These are phyloP conservation scores for Leucozona laternaria DNA, from an alignment of 2,888 invertebrate species.

Conservation along the genomic window DNA sequence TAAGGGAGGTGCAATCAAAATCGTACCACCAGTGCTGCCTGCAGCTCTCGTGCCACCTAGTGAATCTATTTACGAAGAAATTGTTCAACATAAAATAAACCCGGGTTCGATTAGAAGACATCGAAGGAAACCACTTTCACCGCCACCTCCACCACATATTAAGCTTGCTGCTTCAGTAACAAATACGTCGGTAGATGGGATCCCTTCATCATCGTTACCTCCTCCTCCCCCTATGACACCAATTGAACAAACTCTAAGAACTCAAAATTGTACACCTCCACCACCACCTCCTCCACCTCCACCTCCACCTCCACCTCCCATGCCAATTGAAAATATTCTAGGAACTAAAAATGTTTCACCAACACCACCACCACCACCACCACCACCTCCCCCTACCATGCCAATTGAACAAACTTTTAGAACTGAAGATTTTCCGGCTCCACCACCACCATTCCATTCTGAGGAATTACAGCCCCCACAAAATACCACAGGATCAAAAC, in stretches of 20 bases:
- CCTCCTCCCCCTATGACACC: constrained; percentile 26
- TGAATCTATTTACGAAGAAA: constrained; percentile 53
- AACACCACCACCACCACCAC: constrained; percentile 8
- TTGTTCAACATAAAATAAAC: constrained; percentile 4
- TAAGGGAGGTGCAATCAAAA: constrained; percentile 56
- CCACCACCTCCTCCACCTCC: constrained; percentile 21
- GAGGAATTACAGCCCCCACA: background rate
- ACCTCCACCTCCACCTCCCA: constrained; percentile 53
- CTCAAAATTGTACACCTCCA: background rate
- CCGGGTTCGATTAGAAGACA: constrained; percentile 3
- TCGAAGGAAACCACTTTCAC: constrained; percentile 17
- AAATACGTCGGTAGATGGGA: constrained; percentile 7
- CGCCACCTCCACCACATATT: constrained; percentile 24
- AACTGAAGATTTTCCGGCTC: constrained; percentile 3
- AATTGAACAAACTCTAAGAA: background rate
- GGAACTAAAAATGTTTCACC: background rate
- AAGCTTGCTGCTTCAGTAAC: background rate
- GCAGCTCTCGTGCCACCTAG: background rate
- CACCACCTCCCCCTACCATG: constrained; percentile 30
- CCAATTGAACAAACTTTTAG: background rate
- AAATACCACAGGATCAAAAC: constrained; percentile 44
- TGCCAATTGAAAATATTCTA: background rate
- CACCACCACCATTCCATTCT: constrained; percentile 30
- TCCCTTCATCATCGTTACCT: constrained; percentile 65
- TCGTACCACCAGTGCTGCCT: constrained; percentile 41